Conservation (phyloP, 2,888 invertebrate species). For the Leptinotarsa peninsularis region DNA sequence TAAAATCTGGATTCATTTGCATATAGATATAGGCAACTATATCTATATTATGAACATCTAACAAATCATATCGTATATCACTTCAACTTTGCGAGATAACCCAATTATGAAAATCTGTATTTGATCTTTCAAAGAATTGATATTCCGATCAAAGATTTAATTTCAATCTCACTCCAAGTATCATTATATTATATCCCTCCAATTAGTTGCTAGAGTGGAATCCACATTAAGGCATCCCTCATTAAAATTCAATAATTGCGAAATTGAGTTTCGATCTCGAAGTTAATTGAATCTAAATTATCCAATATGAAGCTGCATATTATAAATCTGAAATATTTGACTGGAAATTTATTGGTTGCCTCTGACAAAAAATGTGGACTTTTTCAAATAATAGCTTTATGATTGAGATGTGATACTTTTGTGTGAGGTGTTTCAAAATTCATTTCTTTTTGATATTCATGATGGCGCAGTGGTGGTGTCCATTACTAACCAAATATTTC, state of each 20-base stretch:
- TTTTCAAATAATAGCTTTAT: too few species aligned
- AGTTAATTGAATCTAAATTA: not conserved
- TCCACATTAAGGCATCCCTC: not conserved
- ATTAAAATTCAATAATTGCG: conserved; percentile 7
- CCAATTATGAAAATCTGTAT: not conserved
- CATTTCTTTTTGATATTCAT: too few species aligned
- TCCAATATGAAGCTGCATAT: not conserved
- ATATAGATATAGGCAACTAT: too few species aligned
- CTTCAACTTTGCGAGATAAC: not conserved
- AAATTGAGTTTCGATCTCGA: not conserved
- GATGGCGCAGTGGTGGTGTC: too few species aligned
- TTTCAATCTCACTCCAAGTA: not conserved
- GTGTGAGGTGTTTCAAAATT: too few species aligned
- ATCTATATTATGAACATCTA: too few species aligned
- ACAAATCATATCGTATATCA: too few species aligned
- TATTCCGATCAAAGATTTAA: not conserved
- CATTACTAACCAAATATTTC: too few species aligned
- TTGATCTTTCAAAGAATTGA: not conserved
- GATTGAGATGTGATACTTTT: too few species aligned
- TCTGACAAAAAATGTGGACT: too few species aligned
- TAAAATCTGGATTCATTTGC: too few species aligned
- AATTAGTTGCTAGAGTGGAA: not conserved
- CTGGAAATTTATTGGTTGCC: not conserved
- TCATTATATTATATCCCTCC: not conserved
- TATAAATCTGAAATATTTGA: not conserved